Evolutionary conservation across 1,140 invertebrate genomes (phyloP), one percentile per base, ranked within the genome.

Genomic region (Pissodes strobi): DNA sequence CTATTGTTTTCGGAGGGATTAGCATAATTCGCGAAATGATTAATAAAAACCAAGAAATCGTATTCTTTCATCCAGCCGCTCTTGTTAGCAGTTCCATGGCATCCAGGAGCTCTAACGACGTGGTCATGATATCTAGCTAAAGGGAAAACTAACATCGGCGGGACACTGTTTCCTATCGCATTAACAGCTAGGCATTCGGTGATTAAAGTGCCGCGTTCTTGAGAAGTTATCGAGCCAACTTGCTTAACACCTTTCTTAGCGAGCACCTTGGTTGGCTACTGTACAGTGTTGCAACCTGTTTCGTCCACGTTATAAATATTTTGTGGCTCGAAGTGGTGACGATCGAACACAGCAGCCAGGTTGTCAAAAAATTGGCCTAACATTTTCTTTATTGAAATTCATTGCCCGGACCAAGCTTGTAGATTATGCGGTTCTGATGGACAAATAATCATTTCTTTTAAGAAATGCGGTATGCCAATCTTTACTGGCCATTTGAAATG

Each of bases 211-310:
- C 80, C 79, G 64, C 79, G 56, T 73, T 83, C 80, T 8, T 56
- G 74, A 15, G 78, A 80, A 1, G 78, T 80, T 2, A 80, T 63
- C 22, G 59, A 18, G 12, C 80, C 77, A n/a, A 83, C 73, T 76
- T 83, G 80, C 67, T 80, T 82, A 5, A 30, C 57, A 12, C 78
- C 77, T 70, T 71, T 76, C 18, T 6, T 25, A 38, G 73, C 74
- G 22, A 79, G 48, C 41, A 79, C 63, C 66, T 72, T 73, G 15
- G 64, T 59, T 18, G 74, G 74, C 51, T 72, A 74, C 65, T 77
- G 77, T n/a, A 83, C 81, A n/a, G 80, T 82, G 0, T 77, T 81
- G 19, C 76, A 64, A 1, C 76, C 77, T 2, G 76, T 82, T 64
- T 82, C 77, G 63, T 81, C 39, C 30, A 34, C 30, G n/a, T 34